Base-by-base conservation (phyloP, 2,888 invertebrate species). In the Andrena flavipes region DNA sequence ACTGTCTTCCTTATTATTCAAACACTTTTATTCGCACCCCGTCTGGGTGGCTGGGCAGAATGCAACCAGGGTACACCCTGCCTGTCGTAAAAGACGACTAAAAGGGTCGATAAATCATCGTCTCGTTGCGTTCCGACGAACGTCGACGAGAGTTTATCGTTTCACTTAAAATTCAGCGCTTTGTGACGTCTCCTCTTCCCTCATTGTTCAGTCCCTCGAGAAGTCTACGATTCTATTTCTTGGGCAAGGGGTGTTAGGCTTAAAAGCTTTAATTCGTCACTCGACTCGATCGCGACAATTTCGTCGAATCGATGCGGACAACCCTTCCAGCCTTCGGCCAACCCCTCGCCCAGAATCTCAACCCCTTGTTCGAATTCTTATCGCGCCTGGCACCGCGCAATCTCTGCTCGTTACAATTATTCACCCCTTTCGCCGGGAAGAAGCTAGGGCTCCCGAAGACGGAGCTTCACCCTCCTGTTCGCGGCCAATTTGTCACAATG, bases 321-420 rank as follows among this genome's bases (percentile, higher is more conserved):
- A 84, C 81, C 80, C 85, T 85, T 84, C 73, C 74, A 54, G 75
- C 74, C 81, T 77, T 80, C 86, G 72, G 7, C 76, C 73, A 60
- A 42, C 29, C 69, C 59, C 72, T 64, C 51, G 16, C 30, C 60
- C 60, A 16, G 49, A 13, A 20, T 13, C 67, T 73, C 29, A 67
- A 62, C 20, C 62, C 70, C 73, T 82, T 67, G 85, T 89, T 90
- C 84, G 86, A 88, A 91, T 91, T 90, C 90, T 90, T 91, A 88
- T 91, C 90, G 85, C 74, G 76, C 62, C 68, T 71, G 80, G 78
- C 82, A 78, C 42, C 70, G 48, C 80, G 84, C 82, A 88, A 91
- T 91, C 88, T 89, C 75, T 59, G 88, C 89, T 90, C 88, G 91
- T 92, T 92, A 90, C 91, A 92, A 92, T 92, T 92, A 92, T 91